phyloP scores from a whole-genome alignment of 2,888 invertebrate genomes.

The Ommatoiulus sabulosus region DNA sequence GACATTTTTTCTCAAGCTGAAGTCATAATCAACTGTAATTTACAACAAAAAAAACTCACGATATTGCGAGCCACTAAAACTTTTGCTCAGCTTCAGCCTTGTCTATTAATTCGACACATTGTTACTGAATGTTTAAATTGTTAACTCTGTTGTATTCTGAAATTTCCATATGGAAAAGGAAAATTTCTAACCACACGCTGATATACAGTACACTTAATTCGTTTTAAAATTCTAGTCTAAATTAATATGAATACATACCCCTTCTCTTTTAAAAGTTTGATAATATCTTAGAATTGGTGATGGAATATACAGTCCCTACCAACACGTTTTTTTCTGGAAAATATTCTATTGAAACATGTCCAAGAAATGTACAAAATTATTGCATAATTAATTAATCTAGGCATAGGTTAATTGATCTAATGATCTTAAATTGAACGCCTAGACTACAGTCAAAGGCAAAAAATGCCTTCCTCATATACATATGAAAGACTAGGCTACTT shows the following conservation, averaged over 20 bases:
- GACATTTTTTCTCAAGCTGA: background rate
- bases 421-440: conserved; percentile 19
- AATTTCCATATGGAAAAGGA: background rate
- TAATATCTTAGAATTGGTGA: background rate
- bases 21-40: background rate
- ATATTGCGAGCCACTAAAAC: too few relatives aligned
- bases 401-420: conserved; percentile 20
- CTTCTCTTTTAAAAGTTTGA: background rate
- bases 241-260: background rate
- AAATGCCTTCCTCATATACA: conserved; percentile 6
- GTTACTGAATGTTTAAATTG: background rate
- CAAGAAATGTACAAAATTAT: conserved; percentile 56
- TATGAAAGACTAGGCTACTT: conserved; percentile 20
- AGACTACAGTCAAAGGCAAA: background rate
- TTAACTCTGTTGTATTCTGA: background rate
- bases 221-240: conserved; percentile 9
- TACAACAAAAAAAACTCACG: background rate
- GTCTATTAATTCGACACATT: background rate
- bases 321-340: conserved; percentile 20
- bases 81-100: too few relatives aligned
- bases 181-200: background rate
- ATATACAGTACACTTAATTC: background rate
- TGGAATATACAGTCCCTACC: background rate
- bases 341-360: conserved; percentile 45
- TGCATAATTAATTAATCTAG: conserved; percentile 53